Percentiles rank a stretch among this genome's conserved stretches.
These are phyloP conservation scores for Epirrita christyi DNA, from an alignment of 2,888 invertebrate species.

Conservation along the genomic window DNA sequence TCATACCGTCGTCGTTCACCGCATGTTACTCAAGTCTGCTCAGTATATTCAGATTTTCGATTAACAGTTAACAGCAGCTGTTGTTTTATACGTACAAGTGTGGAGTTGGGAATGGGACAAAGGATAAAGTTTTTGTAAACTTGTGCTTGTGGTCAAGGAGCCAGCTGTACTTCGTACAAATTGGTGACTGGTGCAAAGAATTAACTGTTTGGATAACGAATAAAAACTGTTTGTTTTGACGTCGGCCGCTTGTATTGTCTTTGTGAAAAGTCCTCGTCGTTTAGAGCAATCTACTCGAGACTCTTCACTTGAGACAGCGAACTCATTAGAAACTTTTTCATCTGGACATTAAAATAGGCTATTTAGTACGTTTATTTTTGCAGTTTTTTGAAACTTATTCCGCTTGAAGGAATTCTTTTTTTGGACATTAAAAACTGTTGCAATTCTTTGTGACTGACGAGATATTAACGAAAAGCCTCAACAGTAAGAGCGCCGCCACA, in stretches of 20 bases:
- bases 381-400: neutral
- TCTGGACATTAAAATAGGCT: slow-evolving; percentile 18
- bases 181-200: slow-evolving; percentile 21
- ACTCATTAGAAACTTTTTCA: slow-evolving; percentile 40
- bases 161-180: slow-evolving; percentile 32
- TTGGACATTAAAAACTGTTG: no score
- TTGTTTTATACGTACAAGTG: slow-evolving; percentile 14
- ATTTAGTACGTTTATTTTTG: no score
- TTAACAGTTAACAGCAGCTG: slow-evolving; percentile 22
- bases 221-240: slow-evolving; percentile 46
- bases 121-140: slow-evolving; percentile 35
- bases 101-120: slow-evolving; percentile 27
- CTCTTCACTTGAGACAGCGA: slow-evolving; percentile 46
- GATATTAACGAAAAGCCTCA: no score
- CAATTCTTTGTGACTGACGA: no score
- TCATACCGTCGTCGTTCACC: neutral
- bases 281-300: slow-evolving; percentile 58
- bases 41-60: neutral
- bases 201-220: slow-evolving; percentile 40
- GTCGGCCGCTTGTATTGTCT: slow-evolving; percentile 44
- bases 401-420: no score
- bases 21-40: neutral
- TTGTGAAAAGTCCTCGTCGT: slow-evolving; percentile 48
- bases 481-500: no score
- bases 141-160: slow-evolving; percentile 31